phyloP scores from a whole-genome alignment of 2,113 vertebrate genomes.

The Pampusana beccarii region DNA sequence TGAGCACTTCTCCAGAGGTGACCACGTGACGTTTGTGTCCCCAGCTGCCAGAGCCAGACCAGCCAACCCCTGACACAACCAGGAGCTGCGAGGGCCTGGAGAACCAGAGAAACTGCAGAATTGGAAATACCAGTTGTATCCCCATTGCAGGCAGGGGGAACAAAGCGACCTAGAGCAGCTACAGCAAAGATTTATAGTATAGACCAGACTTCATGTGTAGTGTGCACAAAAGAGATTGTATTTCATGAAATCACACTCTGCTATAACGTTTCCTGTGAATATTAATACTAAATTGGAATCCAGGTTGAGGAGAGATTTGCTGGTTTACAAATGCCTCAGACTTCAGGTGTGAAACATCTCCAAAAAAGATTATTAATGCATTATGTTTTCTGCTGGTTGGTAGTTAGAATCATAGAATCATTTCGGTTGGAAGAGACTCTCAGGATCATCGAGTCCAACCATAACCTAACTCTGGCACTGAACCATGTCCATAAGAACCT shows the following conservation, averaged over 20 bases:
- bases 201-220: neutral
- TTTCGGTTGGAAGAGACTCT: too few species aligned
- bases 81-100: neutral
- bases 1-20: neutral
- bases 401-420: neutral
- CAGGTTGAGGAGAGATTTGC: neutral
- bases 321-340: neutral
- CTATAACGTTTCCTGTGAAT: neutral
- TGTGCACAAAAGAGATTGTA: too few species aligned
- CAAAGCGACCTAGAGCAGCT: neutral
- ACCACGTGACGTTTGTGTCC: neutral
- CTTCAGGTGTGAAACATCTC: neutral
- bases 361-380: neutral
- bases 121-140: neutral
- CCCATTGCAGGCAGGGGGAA: neutral
- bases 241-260: neutral
- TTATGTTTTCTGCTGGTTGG: neutral
- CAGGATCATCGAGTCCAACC: too few species aligned
- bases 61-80: neutral
- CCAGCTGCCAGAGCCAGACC: neutral
- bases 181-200: neutral
- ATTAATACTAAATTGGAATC: neutral
- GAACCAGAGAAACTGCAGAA: neutral
- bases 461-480: too few species aligned
- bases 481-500: too few species aligned